These are phyloP conservation scores for Steinernema khuongi DNA, from an alignment of 1,140 invertebrate genomes.

Conservation along the genomic window DNA sequence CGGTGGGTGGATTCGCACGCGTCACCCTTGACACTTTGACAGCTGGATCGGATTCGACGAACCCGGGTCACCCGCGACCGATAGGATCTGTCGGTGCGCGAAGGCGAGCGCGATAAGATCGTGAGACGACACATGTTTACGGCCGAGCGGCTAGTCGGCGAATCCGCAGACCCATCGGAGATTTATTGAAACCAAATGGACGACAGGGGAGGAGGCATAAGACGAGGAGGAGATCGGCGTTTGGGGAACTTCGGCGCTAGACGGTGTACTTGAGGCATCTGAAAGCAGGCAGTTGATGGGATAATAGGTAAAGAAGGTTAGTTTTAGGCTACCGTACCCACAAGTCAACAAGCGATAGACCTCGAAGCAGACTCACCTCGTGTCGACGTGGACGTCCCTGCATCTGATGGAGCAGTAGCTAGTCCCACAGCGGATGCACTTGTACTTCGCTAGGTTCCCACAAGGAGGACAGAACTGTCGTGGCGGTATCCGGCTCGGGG, in stretches of 20 bases:
- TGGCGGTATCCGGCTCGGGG: constrained; percentile 50
- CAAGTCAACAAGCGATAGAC: background rate
- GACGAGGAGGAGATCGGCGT: background rate
- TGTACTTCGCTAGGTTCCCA: background rate
- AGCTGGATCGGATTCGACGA: no score
- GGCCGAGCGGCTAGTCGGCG: no score
- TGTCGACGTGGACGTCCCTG: background rate
- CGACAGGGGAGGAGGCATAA: background rate
- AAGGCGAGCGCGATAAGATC: no score
- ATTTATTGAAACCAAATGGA: no score
- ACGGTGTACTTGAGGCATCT: background rate
- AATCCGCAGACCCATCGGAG: no score
- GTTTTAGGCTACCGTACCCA: background rate
- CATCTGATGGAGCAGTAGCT: background rate
- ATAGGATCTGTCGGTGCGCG: no score
- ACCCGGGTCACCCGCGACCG: no score
- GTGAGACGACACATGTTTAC: no score
- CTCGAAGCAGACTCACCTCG: background rate
- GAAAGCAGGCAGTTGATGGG: background rate
- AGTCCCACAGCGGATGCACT: background rate
- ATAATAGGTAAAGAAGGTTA: background rate
- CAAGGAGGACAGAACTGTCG: background rate
- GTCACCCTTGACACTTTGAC: no score
- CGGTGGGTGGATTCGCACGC: no score
- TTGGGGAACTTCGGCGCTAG: background rate